Base-by-base conservation (phyloP, 2,888 invertebrate species). In the Microchrysa polita region DNA sequence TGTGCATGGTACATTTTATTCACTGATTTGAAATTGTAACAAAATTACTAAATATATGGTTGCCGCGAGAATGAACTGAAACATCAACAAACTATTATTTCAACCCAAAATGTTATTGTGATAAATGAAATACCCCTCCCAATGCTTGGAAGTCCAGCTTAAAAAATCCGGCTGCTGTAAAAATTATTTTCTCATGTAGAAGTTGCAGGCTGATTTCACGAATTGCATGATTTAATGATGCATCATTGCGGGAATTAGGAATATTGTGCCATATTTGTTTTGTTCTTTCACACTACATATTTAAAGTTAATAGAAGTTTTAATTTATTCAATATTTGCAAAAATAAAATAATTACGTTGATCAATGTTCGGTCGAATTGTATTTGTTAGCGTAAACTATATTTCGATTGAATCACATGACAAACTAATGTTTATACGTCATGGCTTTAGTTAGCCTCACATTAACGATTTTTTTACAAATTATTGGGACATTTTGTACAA, bases 111-210 rank as follows among this genome's bases (percentile, higher is more conserved):
- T n/a, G n/a, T n/a, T n/a, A n/a, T n/a, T n/a, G n/a, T n/a, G n/a
- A n/a, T n/a, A 34, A 34, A 34, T 34, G 27, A 34, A 5, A 7
- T 77, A 84, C 84, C 55, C 78, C 81, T 44, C 84, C 83, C 23
- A 84, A 74, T 0, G 84, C 74, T 23, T 81, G 79, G 65, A 85
- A 77, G 78, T 85, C 82, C 10, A 84, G 79, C 40, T 76, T 79
- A 23, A 84, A 84, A 76, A 85, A 84, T 9, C 83, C 81, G 76
- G 83, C 84, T 53, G 85, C 84, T 2, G 82, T 81, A 9, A 84
- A 79, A 12, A 79, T 76, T 34, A 84, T 82, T 5, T 80, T 80
- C 74, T 85, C 84, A 77, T 84, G 84, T 1, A 84, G 75, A 1
- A 82, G 80, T 76, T 84, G 84, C 42, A 84, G 65, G 0, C 82